These are phyloP conservation scores for Myrmophylax atrothorax DNA, from an alignment of 2,113 vertebrate species.

Conservation along the genomic window DNA sequence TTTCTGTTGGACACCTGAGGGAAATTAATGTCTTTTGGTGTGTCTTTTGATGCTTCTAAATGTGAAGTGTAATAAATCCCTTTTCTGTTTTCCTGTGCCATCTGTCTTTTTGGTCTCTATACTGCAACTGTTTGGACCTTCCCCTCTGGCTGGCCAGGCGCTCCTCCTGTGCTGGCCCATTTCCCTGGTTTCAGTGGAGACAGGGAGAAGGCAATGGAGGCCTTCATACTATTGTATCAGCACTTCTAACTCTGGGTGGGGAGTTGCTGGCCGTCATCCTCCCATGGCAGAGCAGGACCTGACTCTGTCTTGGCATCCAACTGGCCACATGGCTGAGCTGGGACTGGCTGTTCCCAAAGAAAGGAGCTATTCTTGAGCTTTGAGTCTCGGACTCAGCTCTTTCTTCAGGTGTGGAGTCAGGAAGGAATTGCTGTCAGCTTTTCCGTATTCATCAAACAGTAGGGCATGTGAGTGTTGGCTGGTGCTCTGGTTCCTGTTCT, in stretches of 20 bases:
- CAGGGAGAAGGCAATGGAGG: not conserved
- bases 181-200: not conserved
- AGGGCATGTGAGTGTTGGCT: not conserved
- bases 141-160: not conserved
- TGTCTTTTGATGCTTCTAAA: not conserved
- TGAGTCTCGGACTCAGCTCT: not conserved
- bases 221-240: not conserved
- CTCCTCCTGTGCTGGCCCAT: not conserved
- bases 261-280: not conserved
- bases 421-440: not conserved
- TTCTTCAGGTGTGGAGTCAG: not conserved
- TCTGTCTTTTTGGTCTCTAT: not conserved
- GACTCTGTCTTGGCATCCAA: not conserved
- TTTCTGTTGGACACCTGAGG: not conserved
- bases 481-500: not conserved
- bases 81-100: not conserved
- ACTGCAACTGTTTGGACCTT: not conserved
- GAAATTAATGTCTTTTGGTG: not conserved
- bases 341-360: not conserved
- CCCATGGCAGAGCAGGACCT: not conserved
- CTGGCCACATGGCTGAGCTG: not conserved
- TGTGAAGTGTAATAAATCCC: conserved; percentile 15
- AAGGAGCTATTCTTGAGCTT: not conserved
- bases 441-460: not conserved
- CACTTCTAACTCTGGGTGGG: not conserved